These are phyloP conservation scores for Enteromius radiatus DNA, from an alignment of 2,797 vertebrate species.

Conservation along the genomic window DNA sequence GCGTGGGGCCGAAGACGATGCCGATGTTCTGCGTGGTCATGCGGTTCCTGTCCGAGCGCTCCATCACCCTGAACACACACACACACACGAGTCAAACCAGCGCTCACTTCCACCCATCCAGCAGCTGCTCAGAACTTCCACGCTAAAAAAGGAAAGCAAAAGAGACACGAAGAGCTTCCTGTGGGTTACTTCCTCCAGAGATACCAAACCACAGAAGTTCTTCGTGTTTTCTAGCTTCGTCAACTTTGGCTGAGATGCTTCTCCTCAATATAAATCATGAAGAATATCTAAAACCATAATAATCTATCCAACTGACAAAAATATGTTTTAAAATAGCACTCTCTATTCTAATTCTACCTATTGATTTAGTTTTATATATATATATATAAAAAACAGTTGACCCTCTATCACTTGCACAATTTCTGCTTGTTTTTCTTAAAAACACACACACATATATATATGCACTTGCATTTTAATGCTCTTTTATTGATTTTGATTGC, in stretches of 20 bases:
- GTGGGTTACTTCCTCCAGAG: constrained; percentile 46
- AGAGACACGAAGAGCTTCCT: constrained; percentile 60
- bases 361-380: no score
- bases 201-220: constrained; percentile 1
- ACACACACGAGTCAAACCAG: no score
- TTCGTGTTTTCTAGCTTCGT: neutral
- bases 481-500: no score
- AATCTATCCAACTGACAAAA: neutral
- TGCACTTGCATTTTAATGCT: no score
- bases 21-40: constrained; percentile 93
- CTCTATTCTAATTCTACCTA: no score
- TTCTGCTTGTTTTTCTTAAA: no score
- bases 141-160: constrained; percentile 76
- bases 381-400: no score
- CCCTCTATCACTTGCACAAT: no score
- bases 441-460: no score
- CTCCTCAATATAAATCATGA: neutral
- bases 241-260: neutral
- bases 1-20: constrained; percentile 91
- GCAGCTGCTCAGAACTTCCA: constrained; percentile 85
- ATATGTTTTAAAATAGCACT: neutral
- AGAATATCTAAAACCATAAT: neutral
- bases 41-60: constrained; percentile 80
- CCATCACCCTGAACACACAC: constrained; percentile 80
- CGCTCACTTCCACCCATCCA: constrained; percentile 71